These are phyloP conservation scores for Rhaphigaster nebulosa DNA, from an alignment of 2,888 invertebrate genomes.

Conservation along the genomic window DNA sequence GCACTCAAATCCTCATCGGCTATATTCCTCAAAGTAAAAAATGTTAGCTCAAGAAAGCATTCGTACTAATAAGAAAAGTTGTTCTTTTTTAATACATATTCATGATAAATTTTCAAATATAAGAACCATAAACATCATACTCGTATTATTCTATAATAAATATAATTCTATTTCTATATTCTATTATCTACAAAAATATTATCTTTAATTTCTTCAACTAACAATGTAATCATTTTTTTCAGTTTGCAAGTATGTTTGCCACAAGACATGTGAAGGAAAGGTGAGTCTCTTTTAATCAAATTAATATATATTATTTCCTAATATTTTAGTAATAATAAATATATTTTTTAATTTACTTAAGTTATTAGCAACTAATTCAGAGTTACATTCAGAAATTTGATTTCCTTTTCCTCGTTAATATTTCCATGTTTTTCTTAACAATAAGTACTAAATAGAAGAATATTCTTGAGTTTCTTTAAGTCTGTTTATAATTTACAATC, in stretches of 20 bases:
- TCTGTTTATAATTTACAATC: too few species aligned
- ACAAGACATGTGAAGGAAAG: conserved; percentile 83
- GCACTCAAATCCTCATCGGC: background rate
- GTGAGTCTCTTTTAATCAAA: conserved; percentile 70
- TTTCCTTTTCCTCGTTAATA: background rate
- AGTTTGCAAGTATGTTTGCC: conserved; percentile 88
- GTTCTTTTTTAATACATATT: too few species aligned
- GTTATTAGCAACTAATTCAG: too few species aligned
- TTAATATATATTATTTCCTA: too few species aligned
- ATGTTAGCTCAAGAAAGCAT: background rate
- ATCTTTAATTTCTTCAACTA: background rate
- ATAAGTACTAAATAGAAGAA: too few species aligned
- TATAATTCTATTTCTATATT: too few species aligned
- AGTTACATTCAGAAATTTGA: too few species aligned
- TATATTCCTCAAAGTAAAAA: background rate
- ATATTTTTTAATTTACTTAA: too few species aligned
- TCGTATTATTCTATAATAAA: background rate
- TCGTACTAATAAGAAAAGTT: too few species aligned
- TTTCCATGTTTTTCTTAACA: background rate
- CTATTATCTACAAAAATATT: too few species aligned
- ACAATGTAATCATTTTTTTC: conserved; percentile 71
- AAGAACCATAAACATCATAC: background rate
- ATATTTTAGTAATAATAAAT: too few species aligned
- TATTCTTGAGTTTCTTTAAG: too few species aligned
- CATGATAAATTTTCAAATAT: background rate